Evolutionary conservation across 2,888 invertebrate species (phyloP).

Genomic region (Philopedon plagiatum): DNA sequence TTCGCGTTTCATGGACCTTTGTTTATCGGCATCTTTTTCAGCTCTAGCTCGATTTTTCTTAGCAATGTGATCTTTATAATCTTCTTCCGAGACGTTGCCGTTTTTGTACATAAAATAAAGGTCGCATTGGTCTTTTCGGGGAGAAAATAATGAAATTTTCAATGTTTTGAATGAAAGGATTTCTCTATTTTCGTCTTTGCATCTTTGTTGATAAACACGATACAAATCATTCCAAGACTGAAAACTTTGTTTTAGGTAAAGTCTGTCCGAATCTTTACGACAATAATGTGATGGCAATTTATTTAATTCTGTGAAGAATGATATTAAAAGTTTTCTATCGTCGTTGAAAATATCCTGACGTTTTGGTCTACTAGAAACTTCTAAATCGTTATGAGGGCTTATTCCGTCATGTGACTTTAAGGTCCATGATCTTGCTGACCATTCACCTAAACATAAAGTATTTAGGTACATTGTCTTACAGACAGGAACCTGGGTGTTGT

Average conservation of each 20-base stretch:
- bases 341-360: conserved; percentile 18
- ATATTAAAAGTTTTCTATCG: conserved; percentile 1
- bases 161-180: background rate
- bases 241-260: conserved; percentile 40
- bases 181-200: conserved; percentile 20
- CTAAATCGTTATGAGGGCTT: background rate
- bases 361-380: conserved; percentile 7
- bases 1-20: too few relatives aligned
- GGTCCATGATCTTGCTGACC: conserved; percentile 5
- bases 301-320: conserved; percentile 26
- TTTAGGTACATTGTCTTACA: conserved; percentile 19
- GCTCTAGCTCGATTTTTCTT: too few relatives aligned
- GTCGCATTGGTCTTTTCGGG: too few relatives aligned
- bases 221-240: conserved; percentile 30
- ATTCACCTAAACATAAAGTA: conserved; percentile 7
- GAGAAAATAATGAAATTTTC: too few relatives aligned
- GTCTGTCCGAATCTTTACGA: conserved; percentile 34
- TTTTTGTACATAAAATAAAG: too few relatives aligned
- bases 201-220: conserved; percentile 23
- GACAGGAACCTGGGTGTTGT: conserved; percentile 1
- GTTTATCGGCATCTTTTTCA: too few relatives aligned
- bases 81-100: too few relatives aligned
- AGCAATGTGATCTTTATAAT: too few relatives aligned
- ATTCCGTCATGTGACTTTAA: background rate
- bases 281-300: conserved; percentile 43